Conservation (phyloP, 2,797 vertebrate genomes). For the Anguilla anguilla region DNA sequence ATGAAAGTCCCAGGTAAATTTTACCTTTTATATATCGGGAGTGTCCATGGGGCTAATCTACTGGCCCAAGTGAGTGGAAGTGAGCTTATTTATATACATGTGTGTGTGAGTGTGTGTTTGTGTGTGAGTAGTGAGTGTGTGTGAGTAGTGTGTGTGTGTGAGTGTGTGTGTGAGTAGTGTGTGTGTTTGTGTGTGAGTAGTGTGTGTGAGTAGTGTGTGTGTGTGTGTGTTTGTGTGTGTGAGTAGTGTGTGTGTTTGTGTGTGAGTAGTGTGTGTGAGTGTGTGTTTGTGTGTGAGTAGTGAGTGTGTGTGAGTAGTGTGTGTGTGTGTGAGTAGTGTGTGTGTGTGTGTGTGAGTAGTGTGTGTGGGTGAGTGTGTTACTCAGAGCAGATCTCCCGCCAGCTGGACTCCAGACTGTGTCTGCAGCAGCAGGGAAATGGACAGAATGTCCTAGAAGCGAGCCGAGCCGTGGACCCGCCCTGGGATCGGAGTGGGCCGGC, state of each 20-base stretch:
- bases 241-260: background rate
- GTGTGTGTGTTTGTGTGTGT: background rate
- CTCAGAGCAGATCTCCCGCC: background rate
- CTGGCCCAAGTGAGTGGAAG: background rate
- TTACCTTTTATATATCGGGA: background rate
- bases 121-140: background rate
- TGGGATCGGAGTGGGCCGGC: constrained; percentile 18
- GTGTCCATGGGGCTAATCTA: background rate
- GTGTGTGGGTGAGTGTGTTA: background rate
- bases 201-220: background rate
- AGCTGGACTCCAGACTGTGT: constrained; percentile 31
- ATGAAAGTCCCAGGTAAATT: background rate
- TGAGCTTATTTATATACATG: background rate
- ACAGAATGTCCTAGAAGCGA: constrained; percentile 35
- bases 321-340: constrained; percentile 4
- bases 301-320: background rate
- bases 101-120: background rate
- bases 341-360: background rate
- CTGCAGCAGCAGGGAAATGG: constrained; percentile 17
- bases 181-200: background rate
- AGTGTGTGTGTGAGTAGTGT: background rate
- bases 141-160: background rate
- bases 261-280: background rate
- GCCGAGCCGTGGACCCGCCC: constrained; percentile 1
- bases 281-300: background rate